Evolutionary conservation across 2,888 invertebrate species (phyloP), one percentile per base, ranked within the genome.

Genomic region (Tenthredo distinguenda): DNA sequence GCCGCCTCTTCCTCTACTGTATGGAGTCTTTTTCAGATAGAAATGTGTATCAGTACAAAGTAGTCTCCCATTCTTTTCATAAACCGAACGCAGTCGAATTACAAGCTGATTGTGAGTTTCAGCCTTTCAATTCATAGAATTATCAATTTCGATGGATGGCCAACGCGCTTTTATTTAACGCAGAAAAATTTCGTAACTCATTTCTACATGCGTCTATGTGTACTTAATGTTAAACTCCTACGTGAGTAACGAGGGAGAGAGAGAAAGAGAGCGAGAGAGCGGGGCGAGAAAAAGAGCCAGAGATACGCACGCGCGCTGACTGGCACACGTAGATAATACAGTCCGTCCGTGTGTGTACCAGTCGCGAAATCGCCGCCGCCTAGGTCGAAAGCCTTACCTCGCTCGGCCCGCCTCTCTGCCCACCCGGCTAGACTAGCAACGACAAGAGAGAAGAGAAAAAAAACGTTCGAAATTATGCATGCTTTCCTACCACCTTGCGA

Each of bases 281-380:
- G 26, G 77, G 21, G 68, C 26, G 71, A 50, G 85, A 55, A 68
- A 74, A 71, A 81, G 83, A 84, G 83, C 55, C 62, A 26, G 34
- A 84, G 55, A 72, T 50, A 84, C 50, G 50, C 83, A 55, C 83
- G 71, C 83, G 81, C 58, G 77, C 77, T 26, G 76, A 26, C 77
- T 21, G 77, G 6, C 21, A 77, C 77, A 77, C 77, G 77, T 26
- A 74, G 74, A 40, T 43, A 55, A 79, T 50, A 65, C 50, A 10
- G 37, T 50, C 50, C 74, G 84, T 74, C 15, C 71, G 31, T 31
- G 84, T 74, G 55, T 72, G 47, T 62, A 76, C 76, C 74, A 84
- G 34, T 84, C 74, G 84, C 72, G 68, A 74, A 84, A 84, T 84
- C 84, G 55, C 84, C 74, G 47, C 84, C 84, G 74, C 58, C 74